Evolutionary conservation across 2,113 vertebrate genomes (phyloP).

Genomic region (Callionymus lyra): DNA sequence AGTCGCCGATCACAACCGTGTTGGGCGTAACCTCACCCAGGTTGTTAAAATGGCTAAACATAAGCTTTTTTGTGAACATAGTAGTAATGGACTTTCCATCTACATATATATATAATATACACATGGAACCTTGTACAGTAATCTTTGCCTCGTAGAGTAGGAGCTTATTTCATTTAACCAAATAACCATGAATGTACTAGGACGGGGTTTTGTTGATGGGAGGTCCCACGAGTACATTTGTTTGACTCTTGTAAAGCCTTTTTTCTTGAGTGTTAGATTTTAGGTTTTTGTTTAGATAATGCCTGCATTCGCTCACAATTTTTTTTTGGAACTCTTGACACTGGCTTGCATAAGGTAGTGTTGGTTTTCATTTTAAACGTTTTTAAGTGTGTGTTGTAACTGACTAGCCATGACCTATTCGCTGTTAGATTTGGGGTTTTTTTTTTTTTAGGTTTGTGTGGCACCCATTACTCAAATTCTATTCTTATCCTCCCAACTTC

Average conservation of each 20-base stretch:
- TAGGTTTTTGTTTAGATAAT: too few relatives aligned
- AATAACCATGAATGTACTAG: slow-evolving; percentile 49
- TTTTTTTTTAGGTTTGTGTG: too few relatives aligned
- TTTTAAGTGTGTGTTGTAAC: too few relatives aligned
- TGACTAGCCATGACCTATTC: too few relatives aligned
- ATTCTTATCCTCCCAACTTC: too few relatives aligned
- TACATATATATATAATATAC: background rate
- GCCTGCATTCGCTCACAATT: too few relatives aligned
- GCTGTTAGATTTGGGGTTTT: too few relatives aligned
- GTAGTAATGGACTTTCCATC: too few relatives aligned
- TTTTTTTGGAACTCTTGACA: too few relatives aligned
- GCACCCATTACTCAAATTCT: too few relatives aligned
- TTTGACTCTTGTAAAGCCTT: slow-evolving; percentile 22
- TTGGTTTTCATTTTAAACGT: too few relatives aligned
- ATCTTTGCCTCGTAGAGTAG: slow-evolving; percentile 11
- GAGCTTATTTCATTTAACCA: slow-evolving; percentile 39
- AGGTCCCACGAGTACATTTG: slow-evolving; percentile 2
- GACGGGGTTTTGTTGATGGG: slow-evolving; percentile 24
- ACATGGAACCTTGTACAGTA: background rate
- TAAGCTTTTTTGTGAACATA: slow-evolving; percentile 1
- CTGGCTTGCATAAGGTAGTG: too few relatives aligned
- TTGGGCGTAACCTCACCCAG: slow-evolving; percentile 4
- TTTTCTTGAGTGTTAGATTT: background rate
- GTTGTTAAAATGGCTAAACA: slow-evolving; percentile 23
- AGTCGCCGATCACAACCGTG: slow-evolving; percentile 7